Percentiles rank a stretch among this genome's conserved stretches.
These are phyloP conservation scores for Notarius quadriscutis DNA, from an alignment of 2,113 vertebrate genomes.

Conservation along the genomic window DNA sequence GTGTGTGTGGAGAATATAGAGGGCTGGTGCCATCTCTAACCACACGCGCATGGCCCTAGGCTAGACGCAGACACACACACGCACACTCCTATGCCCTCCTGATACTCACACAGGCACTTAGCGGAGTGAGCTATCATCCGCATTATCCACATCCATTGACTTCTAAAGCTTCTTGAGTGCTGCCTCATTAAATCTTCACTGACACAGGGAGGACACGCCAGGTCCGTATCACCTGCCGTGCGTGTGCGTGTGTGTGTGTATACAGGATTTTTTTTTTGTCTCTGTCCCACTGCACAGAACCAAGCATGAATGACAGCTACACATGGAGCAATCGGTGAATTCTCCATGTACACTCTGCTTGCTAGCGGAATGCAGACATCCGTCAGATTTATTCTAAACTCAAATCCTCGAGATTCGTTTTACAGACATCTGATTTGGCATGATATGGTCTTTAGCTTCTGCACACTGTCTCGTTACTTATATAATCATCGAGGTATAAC, in stretches of 20 bases:
- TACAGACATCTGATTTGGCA: background rate
- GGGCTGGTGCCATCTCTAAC: slow-evolving; percentile 12
- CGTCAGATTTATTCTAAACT: background rate
- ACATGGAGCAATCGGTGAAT: slow-evolving; percentile 9
- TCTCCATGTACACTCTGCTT: background rate
- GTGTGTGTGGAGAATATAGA: slow-evolving; percentile 7
- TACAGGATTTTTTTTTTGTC: background rate
- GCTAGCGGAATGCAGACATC: background rate
- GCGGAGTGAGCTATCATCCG: slow-evolving; percentile 60
- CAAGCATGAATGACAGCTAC: background rate
- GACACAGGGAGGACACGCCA: slow-evolving; percentile 69
- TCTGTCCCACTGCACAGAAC: background rate
- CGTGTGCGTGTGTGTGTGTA: background rate
- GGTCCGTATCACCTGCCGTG: slow-evolving; percentile 48
- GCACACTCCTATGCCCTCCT: slow-evolving; percentile 17
- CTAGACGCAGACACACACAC: slow-evolving; percentile 25
- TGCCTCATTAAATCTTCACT: slow-evolving; percentile 76
- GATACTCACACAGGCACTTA: slow-evolving; percentile 54
- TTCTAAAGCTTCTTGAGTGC: slow-evolving; percentile 74
- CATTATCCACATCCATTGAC: slow-evolving; percentile 75
- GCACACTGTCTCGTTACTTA: background rate
- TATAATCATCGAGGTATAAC: slow-evolving; percentile 20
- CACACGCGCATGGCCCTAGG: slow-evolving; percentile 37
- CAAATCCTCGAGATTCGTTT: background rate
- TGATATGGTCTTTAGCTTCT: background rate